These are phyloP conservation scores for Cacoxenus indagator DNA, from an alignment of 2,888 invertebrate species.

Conservation along the genomic window DNA sequence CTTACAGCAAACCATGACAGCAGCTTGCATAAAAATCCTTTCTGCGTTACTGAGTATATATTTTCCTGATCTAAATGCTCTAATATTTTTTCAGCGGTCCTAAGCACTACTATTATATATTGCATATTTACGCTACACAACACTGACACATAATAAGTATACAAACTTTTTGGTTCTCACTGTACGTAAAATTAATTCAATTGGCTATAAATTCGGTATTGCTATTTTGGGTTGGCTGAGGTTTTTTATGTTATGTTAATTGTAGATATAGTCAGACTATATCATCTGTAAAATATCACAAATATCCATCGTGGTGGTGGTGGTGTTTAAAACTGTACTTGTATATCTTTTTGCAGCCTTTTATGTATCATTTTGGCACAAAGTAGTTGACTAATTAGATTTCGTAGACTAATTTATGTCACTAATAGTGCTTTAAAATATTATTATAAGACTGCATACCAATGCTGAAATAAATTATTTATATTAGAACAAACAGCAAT, in stretches of 20 bases:
- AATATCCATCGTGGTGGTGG: not conserved
- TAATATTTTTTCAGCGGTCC: constrained; percentile 18
- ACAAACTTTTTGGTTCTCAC: constrained; percentile 52
- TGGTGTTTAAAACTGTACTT: not conserved
- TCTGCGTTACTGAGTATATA: not conserved
- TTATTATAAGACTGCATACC: not conserved
- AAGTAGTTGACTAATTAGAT: constrained; percentile 20
- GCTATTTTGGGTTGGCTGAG: not conserved
- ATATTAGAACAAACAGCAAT: constrained; percentile 68
- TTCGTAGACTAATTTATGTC: not conserved
- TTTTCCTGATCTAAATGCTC: not conserved
- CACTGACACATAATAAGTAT: constrained; percentile 39
- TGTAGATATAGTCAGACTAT: not conserved
- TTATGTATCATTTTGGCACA: constrained; percentile 35
- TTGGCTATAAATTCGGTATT: constrained; percentile 34
- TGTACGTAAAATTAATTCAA: constrained; percentile 32
- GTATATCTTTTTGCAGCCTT: constrained; percentile 35
- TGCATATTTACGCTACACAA: constrained; percentile 29
- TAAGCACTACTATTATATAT: not conserved
- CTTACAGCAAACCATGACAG: constrained; percentile 3
- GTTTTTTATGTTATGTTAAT: not conserved
- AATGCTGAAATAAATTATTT: constrained; percentile 11
- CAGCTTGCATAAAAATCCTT: not conserved
- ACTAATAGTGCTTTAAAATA: not conserved
- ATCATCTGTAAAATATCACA: not conserved